phyloP scores from a whole-genome alignment of 2,797 vertebrate species.

The Danio jaintianensis region DNA sequence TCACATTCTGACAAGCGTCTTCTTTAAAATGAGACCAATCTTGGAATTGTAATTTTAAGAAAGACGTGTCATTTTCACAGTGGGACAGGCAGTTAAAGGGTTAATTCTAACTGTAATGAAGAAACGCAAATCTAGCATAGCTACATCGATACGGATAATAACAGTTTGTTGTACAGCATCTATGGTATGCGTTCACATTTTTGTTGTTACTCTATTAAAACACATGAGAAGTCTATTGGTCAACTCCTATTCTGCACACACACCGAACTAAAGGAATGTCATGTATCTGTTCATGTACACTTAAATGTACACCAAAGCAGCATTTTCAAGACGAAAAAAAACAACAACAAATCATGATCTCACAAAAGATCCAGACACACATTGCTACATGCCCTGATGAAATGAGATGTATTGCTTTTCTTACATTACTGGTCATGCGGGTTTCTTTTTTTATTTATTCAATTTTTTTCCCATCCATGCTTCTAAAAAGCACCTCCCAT shows the following conservation, averaged over 20 bases:
- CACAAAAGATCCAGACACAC: conserved; percentile 33
- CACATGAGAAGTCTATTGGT: conserved; percentile 46
- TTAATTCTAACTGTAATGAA: conserved; percentile 32
- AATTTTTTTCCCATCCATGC: conserved; percentile 5
- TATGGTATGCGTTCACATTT: conserved; percentile 42
- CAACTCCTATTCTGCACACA: conserved; percentile 47
- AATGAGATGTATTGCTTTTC: conserved; percentile 51
- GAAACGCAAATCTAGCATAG: conserved; percentile 50
- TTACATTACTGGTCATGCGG: conserved; percentile 48
- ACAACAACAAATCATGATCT: conserved; percentile 35
- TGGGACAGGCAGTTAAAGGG: too few relatives aligned
- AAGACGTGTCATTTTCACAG: too few relatives aligned
- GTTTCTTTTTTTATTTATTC: conserved; percentile 2
- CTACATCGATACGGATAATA: conserved; percentile 52
- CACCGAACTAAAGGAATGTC: conserved; percentile 58
- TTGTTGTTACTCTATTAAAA: conserved; percentile 45
- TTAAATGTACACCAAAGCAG: conserved; percentile 51
- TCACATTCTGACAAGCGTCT: too few relatives aligned
- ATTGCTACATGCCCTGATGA: conserved; percentile 58
- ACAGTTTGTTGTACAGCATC: conserved; percentile 38
- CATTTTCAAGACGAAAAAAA: conserved; percentile 56
- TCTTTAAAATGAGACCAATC: too few relatives aligned
- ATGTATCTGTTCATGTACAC: conserved; percentile 53
- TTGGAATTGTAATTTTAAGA: too few relatives aligned
- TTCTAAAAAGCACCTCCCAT: conserved; percentile 19